Percentiles rank a stretch among this genome's conserved stretches.
These are phyloP conservation scores for Coleophora flavipennella DNA, from an alignment of 2,888 invertebrate genomes.

Conservation along the genomic window DNA sequence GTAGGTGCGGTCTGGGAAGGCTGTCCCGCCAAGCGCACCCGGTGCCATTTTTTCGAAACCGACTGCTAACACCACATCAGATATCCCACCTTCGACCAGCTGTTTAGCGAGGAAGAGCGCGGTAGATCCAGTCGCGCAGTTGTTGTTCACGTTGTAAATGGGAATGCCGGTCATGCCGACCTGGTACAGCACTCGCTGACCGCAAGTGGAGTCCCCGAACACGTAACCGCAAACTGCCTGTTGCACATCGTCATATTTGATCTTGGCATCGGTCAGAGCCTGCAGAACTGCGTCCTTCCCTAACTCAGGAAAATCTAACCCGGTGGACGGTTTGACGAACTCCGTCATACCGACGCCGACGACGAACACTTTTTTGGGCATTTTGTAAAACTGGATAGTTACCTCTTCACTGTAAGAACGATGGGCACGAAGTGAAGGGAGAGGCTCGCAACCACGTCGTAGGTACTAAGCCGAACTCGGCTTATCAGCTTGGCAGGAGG, in stretches of 20 bases:
- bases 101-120: constrained; percentile 94
- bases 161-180: constrained; percentile 97
- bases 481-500: not conserved
- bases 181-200: constrained; percentile 95
- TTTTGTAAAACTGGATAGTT: constrained; percentile 48
- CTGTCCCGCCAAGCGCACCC: constrained; percentile 84
- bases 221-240: constrained; percentile 96
- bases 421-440: constrained; percentile 27
- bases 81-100: constrained; percentile 89
- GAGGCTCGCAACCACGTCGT: not conserved
- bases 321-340: constrained; percentile 94
- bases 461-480: not conserved
- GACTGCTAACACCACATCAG: constrained; percentile 91
- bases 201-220: constrained; percentile 95
- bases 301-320: constrained; percentile 95
- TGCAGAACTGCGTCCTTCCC: constrained; percentile 93
- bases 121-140: constrained; percentile 97
- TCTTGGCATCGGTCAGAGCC: constrained; percentile 87
- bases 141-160: constrained; percentile 98
- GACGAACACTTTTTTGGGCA: constrained; percentile 82
- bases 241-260: constrained; percentile 83
- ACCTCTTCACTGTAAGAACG: constrained; percentile 47
- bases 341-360: constrained; percentile 99
- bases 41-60: constrained; percentile 99
- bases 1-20: constrained; percentile 87